Evolutionary conservation across 1,140 invertebrate species (phyloP), one percentile per base, ranked within the genome.

Genomic region (Panagrolaimus sp.): DNA sequence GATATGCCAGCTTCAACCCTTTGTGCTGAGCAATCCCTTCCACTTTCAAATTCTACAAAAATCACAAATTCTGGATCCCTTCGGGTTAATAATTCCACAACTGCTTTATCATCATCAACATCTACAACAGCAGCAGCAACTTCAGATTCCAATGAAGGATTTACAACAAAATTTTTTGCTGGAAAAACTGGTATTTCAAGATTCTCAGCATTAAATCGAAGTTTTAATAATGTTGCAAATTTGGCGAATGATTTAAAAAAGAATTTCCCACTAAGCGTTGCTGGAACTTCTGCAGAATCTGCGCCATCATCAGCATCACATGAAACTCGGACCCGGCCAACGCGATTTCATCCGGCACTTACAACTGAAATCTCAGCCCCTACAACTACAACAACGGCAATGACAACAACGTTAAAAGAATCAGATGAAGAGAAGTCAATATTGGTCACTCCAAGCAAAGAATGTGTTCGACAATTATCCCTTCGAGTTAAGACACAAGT

Each of bases 401-500:
- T 52, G 48, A 52, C n/a, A n/a, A 52, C 48, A 4, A n/a, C 3
- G 15, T 26, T 8, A 21, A 58, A 21, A 58, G 1, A 28, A 21
- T 38, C 32, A 2, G 32, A 38, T 38, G 32, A 38, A 38, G 32
- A 38, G 32, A 38, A 38, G 32, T 7, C 32, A 38, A 55, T 26
- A 8, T 12, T 65, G 6, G 44, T 44, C 43, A 45, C n/a, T 38
- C 58, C 17, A n/a, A 32, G 26, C 2, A 69, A 28, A 32, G 69
- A 71, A 14, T 63, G 77, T 44, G 67, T 73, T 15, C 72, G 72
- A 24, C 32, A 70, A 24, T 72, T 73, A 4, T 73, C 71, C 7
- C 24, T 76, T 0, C 43, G 68, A 62, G 62, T 78, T n/a, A 78
- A 78, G 46, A 65, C 76, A 43, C 76, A 78, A 43, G 62, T 78